Base-by-base conservation (phyloP, 1,140 invertebrate species). In the Trachymyrmex septentrionalis region DNA sequence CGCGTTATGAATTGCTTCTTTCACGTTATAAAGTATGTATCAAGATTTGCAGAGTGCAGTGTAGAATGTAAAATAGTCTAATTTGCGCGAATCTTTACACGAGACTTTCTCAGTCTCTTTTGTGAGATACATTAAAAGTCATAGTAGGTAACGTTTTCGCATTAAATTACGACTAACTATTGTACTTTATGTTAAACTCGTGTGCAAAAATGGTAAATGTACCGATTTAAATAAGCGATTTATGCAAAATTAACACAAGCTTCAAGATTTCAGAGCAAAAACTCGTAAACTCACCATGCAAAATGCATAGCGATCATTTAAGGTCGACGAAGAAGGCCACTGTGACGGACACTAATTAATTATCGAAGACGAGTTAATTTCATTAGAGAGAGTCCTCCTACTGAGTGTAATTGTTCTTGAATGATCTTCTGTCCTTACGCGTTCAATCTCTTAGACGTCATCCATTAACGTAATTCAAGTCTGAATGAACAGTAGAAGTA, bases 361-460 rank as follows among this genome's bases (percentile, higher is more conserved):
- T 90, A 87, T 87, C 86, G 61, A 27, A 53, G 71, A 76, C 63
- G 69, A 87, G 86, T 90, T 90, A 90, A 90, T 87, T 90, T 85
- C 88, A 90, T 90, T 90, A 90, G 86, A 80, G 44, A 21, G 85
- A 76, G 80, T 87, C 88, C 85, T 89, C 86, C 78, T 21, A 34
- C 59, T 30, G 71, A 81, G 81, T 81, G 82, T 85, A 87, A 90
- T 90, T 87, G 89, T 87, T 90, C 86, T 77, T 81, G 76, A 90
- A 87, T 81, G 71, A 30, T 78, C 53, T 67, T 81, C 80, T 77
- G 34, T 87, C 59, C 59, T 75, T 73, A 55, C 85, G 57, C 61
- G 27, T 38, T 84, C 69, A 61, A 73, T 84, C 80, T 84, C 80
- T 84, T 38, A 84, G 69, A 84, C 69, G 67, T 84, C 80, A 84